These are phyloP conservation scores for Limnephilus auricula DNA, from an alignment of 2,888 invertebrate genomes.

Conservation along the genomic window DNA sequence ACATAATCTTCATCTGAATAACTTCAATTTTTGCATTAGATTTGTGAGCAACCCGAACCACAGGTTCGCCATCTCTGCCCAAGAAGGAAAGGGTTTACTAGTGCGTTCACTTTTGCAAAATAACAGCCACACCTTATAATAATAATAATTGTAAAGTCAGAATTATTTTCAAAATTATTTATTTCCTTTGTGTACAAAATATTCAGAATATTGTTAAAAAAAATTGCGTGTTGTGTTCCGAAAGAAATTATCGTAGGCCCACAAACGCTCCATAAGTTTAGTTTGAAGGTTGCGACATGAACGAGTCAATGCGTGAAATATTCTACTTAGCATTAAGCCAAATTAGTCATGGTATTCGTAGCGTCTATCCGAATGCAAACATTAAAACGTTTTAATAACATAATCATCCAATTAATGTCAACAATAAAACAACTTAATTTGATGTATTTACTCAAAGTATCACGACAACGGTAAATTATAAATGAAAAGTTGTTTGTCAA, in stretches of 20 bases:
- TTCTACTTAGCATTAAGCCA: background rate
- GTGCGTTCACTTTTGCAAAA: background rate
- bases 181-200: constrained; percentile 19
- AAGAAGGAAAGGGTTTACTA: too few species aligned
- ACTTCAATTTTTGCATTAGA: background rate
- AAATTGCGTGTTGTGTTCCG: constrained; percentile 39
- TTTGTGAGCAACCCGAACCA: background rate
- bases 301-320: constrained; percentile 11
- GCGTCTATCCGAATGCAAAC: background rate
- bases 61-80: background rate
- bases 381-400: constrained; percentile 2
- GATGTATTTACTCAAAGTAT: background rate
- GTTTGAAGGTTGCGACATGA: constrained; percentile 27
- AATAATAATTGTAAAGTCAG: too few species aligned
- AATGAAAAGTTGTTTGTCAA: background rate
- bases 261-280: constrained; percentile 11
- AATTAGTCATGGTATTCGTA: background rate
- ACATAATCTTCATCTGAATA: too few species aligned
- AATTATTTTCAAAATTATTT: background rate
- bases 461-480: background rate
- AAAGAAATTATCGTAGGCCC: background rate
- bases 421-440: background rate
- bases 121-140: background rate
- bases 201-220: constrained; percentile 37
- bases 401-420: background rate